Conservation (phyloP, 2,113 vertebrate species). For the Macquaria ambigua region DNA sequence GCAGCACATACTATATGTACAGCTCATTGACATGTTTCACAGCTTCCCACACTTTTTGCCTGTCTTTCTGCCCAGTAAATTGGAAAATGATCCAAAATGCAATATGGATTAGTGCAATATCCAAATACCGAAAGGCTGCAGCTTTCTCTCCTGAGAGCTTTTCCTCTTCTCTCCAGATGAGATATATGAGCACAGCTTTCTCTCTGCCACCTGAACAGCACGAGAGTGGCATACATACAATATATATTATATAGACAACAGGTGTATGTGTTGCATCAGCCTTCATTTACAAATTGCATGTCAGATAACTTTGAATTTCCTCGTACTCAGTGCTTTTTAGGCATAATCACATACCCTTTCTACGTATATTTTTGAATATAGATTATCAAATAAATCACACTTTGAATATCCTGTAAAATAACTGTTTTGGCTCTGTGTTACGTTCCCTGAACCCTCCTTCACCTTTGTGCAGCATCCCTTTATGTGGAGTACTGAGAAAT, state of each 20-base stretch:
- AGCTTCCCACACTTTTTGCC: not conserved
- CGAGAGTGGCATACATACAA: not conserved
- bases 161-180: not conserved
- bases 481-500: slow-evolving; percentile 1
- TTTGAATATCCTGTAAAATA: not conserved
- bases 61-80: not conserved
- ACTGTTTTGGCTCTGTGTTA: not conserved
- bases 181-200: not conserved
- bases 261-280: not conserved
- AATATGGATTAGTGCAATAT: not conserved
- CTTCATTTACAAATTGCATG: slow-evolving; percentile 21
- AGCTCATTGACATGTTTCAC: not conserved
- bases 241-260: not conserved
- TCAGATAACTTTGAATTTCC: not conserved
- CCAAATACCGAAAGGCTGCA: not conserved
- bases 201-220: not conserved
- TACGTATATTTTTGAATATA: not conserved
- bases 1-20: slow-evolving; percentile 5
- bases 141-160: not conserved
- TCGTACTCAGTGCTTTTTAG: not conserved
- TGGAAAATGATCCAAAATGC: not conserved
- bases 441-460: not conserved
- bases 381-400: not conserved
- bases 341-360: not conserved
- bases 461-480: not conserved